Base-by-base conservation (phyloP, 2,113 vertebrate species). In the Carassius carassius region DNA sequence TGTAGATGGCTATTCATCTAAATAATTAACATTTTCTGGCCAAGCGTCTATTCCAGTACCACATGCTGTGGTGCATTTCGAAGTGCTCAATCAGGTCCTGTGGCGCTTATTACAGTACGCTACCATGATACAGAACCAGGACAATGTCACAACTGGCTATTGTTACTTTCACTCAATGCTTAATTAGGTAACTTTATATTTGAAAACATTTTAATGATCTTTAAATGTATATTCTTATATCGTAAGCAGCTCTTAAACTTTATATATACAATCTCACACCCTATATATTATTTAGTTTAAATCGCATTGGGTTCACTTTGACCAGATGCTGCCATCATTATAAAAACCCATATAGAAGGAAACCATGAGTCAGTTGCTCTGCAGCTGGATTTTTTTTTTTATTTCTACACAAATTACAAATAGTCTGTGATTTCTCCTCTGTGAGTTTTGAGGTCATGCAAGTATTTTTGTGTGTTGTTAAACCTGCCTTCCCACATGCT, bases 271-370 rank as follows among this genome's bases (percentile, higher is more conserved):
- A 41, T 74, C 72, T 49, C 44, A 73, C 75, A 85, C 58, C 10
- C 32, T 83, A 75, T 82, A 73, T 82, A 70, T 87, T 60, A 88
- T 85, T 86, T 58, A 14, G 73, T 63, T 86, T 80, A 54, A 74
- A 85, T 35, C 62, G 35, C 80, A 60, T 62, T 73, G 67, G 60
- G 41, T 88, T 77, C 87, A 47, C 41, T 79, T 51, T 84, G 11
- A 63, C 82, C 84, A 85, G 79, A 60, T 81, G 37, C 79, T 47
- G 82, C 79, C 70, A 75, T 88, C 74, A 8, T 90, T 91, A 85
- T 78, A 54, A 82, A 82, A 86, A 75, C 67, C 87, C 88, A 92
- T 90, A 88, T 91, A 90, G 87, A 90, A 90, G 90, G 90, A 93
- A 91, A 90, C 89, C 85, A 88, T 84, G 83, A 79, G 75, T 88